A percentile compares a stretch with the other conserved stretches of the same genome.
Conservation (phyloP, 2,888 invertebrate genomes). For the Clusia tigrina region DNA sequence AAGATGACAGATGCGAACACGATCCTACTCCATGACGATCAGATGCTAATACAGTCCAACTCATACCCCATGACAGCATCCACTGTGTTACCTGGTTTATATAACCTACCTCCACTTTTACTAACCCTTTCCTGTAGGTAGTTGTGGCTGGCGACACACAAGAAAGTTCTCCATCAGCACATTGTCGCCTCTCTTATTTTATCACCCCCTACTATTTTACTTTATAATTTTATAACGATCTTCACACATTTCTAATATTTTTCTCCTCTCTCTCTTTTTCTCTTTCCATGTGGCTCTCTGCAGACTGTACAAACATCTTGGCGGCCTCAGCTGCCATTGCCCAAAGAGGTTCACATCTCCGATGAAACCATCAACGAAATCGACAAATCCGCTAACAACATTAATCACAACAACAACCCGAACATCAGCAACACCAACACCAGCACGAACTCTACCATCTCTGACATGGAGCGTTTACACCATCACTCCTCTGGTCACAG, state of each 20-base stretch:
- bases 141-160: too few relatives aligned
- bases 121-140: too few relatives aligned
- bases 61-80: too few relatives aligned
- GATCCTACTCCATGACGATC: too few relatives aligned
- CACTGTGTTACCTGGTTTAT: too few relatives aligned
- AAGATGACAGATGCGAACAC: too few relatives aligned
- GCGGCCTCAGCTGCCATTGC: conserved; percentile 64
- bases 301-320: conserved; percentile 65
- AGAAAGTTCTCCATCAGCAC: too few relatives aligned
- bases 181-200: too few relatives aligned
- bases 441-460: conserved; percentile 59
- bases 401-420: conserved; percentile 39
- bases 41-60: too few relatives aligned
- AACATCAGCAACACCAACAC: conserved; percentile 37
- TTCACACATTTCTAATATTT: neutral
- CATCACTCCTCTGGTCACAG: conserved; percentile 39
- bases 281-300: conserved; percentile 18
- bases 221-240: neutral
- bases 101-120: too few relatives aligned
- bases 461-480: conserved; percentile 39
- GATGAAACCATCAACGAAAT: conserved; percentile 46
- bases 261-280: too few relatives aligned
- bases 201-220: neutral
- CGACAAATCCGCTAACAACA: conserved; percentile 40
- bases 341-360: conserved; percentile 58